Conservation (phyloP, 2,113 vertebrate genomes). For the Lampris megalopsis region DNA sequence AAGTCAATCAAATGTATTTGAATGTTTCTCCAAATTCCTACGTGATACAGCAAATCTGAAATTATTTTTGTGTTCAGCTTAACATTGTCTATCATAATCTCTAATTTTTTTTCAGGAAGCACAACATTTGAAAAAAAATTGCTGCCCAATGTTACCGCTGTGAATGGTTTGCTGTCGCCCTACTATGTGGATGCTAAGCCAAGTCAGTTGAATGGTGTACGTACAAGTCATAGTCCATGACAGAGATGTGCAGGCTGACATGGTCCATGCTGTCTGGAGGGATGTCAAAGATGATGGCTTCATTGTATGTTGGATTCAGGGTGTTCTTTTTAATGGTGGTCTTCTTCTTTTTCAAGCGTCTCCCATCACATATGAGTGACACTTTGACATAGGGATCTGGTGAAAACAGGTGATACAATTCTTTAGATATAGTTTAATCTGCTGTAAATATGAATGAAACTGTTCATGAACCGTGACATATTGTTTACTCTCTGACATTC, state of each 20-base stretch:
- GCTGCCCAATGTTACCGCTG: neutral
- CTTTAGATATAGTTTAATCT: neutral
- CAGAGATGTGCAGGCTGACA: slow-evolving; percentile 96
- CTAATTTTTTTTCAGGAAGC: no score
- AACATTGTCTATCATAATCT: no score
- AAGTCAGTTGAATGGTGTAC: slow-evolving; percentile 32
- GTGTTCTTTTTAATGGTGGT: slow-evolving; percentile 99
- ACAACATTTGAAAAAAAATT: neutral
- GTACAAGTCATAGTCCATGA: slow-evolving; percentile 98
- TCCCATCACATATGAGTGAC: slow-evolving; percentile 94
- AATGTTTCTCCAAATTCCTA: no score
- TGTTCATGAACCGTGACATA: neutral
- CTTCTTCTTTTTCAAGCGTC: slow-evolving; percentile 98
- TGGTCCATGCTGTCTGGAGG: slow-evolving; percentile 99
- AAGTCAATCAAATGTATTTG: no score
- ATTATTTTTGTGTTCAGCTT: no score
- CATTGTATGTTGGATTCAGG: slow-evolving; percentile 96
- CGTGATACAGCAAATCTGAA: no score
- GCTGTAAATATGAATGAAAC: neutral
- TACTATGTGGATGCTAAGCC: no score
- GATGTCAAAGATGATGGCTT: slow-evolving; percentile 99
- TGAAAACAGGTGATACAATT: neutral
- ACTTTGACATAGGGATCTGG: slow-evolving; percentile 97
- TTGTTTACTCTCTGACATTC: neutral
- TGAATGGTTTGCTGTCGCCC: neutral